Base-by-base conservation (phyloP, 2,888 invertebrate genomes). In the Hololepta plana region DNA sequence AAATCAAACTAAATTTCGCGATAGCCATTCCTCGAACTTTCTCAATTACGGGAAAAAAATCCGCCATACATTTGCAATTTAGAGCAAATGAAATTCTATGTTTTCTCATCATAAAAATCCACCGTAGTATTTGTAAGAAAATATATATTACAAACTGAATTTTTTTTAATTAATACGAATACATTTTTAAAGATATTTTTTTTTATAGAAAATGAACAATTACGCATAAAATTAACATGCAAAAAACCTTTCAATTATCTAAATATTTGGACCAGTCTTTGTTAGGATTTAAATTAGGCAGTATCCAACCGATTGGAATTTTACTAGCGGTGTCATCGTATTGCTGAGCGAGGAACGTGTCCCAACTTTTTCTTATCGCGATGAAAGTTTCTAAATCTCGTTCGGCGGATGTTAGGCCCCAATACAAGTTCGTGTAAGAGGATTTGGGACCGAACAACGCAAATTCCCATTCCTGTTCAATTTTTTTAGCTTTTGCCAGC, bases 301-400 rank as follows among this genome's bases (percentile, higher is more conserved):
- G 43, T 11, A 79, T 62, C 79, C 80, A 82, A 1, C 75, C 74
- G 15, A 68, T 41, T 5, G 82, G 81, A 35, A 82, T 57, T 11
- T 62, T 44, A 3, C 69, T 61, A 3, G 72, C 71, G 28, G 59
- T 53, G 4, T 41, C 45, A 29, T 54, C 53, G 13, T 49, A 40
- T 12, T 51, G 53, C 52, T 40, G 44, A 37, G 45, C 60, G 55
- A 68, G 57, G 60, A 45, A 63, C 38, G 39, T 55, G 45, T 54
- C 69, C 68, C 58, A 46, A 58, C 62, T 55, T 41, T 43, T 51
- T 34, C 49, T 43, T 28, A 57, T 55, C 10, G 52, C 53, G 30
- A 64, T 43, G 35, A 64, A 57, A 12, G 51, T 49, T 32, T 55
- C 53, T 22, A 56, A 33, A 37, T 59, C 51, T 21, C 47, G 42